Conservation (phyloP, 1,140 invertebrate species). For the Pachypeltis micranthus region DNA sequence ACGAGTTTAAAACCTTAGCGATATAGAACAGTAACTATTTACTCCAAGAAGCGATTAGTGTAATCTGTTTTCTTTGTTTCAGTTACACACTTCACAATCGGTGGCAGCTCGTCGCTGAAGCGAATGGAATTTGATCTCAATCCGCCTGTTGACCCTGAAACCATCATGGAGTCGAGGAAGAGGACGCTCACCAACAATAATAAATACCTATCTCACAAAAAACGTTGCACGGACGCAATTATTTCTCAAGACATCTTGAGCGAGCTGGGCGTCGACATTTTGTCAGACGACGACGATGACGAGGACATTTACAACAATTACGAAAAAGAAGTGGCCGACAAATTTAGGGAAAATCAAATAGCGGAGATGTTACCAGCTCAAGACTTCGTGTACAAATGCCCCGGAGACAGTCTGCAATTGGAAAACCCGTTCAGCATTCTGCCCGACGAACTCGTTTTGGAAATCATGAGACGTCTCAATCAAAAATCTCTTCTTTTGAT, state of each 20-base stretch:
- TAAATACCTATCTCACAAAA: too few relatives aligned
- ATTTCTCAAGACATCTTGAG: neutral
- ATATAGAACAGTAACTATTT: too few relatives aligned
- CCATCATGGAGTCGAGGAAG: too few relatives aligned
- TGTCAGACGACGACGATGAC: neutral
- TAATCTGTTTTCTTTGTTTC: too few relatives aligned
- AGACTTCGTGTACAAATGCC: neutral
- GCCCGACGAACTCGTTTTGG: slow-evolving; percentile 13
- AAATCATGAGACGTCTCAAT: neutral
- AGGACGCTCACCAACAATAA: too few relatives aligned
- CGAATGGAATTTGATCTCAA: too few relatives aligned
- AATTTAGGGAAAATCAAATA: neutral
- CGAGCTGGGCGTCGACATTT: neutral
- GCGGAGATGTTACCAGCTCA: neutral
- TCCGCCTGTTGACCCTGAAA: too few relatives aligned
- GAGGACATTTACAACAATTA: slow-evolving; percentile 1
- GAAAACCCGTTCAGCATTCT: slow-evolving; percentile 2
- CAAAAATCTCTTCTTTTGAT: neutral
- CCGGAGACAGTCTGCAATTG: neutral
- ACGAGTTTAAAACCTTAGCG: too few relatives aligned
- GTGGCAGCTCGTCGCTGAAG: too few relatives aligned
- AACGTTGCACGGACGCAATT: too few relatives aligned
- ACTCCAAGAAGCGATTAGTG: too few relatives aligned
- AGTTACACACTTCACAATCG: too few relatives aligned
- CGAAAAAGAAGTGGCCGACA: neutral